A percentile compares a stretch with the other conserved stretches of the same genome.
phyloP scores from a whole-genome alignment of 2,113 vertebrate species.

The Atherinomorus stipes region DNA sequence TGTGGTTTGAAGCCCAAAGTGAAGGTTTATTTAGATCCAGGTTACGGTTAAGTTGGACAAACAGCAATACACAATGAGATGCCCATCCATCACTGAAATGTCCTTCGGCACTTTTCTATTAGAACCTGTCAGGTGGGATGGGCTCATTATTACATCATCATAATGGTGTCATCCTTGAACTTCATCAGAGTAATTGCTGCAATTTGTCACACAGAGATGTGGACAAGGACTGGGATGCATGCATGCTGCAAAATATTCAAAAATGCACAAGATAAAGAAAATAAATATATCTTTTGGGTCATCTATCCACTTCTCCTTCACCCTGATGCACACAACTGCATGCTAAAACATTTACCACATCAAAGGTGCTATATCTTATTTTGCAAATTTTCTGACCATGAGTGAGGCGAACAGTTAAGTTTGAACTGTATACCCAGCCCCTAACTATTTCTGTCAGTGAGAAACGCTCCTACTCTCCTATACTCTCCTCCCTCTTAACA shows the following conservation, averaged over 20 bases:
- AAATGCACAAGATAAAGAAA: neutral
- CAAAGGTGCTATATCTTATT: too few species aligned
- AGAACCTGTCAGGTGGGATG: slow-evolving; percentile 72
- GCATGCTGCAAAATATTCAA: slow-evolving; percentile 5
- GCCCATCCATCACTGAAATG: slow-evolving; percentile 72
- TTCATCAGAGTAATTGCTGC: slow-evolving; percentile 82
- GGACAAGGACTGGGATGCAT: slow-evolving; percentile 33
- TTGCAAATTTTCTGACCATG: too few species aligned
- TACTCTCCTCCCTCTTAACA: too few species aligned
- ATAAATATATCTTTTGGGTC: neutral
- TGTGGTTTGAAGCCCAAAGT: slow-evolving; percentile 14
- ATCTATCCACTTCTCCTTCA: neutral
- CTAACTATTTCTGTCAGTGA: too few species aligned
- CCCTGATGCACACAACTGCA: neutral
- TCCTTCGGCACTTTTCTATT: slow-evolving; percentile 76
- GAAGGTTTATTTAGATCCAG: slow-evolving; percentile 51
- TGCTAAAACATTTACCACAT: neutral
- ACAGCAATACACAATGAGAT: slow-evolving; percentile 46
- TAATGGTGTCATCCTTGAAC: slow-evolving; percentile 82
- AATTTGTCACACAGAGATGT: slow-evolving; percentile 76
- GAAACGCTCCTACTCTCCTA: too few species aligned
- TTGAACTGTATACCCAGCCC: too few species aligned
- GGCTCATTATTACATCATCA: slow-evolving; percentile 78
- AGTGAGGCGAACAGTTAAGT: too few species aligned
- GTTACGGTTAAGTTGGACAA: slow-evolving; percentile 44